Base-by-base conservation (phyloP, 2,113 vertebrate genomes). In the Dipodomys spectabilis region DNA sequence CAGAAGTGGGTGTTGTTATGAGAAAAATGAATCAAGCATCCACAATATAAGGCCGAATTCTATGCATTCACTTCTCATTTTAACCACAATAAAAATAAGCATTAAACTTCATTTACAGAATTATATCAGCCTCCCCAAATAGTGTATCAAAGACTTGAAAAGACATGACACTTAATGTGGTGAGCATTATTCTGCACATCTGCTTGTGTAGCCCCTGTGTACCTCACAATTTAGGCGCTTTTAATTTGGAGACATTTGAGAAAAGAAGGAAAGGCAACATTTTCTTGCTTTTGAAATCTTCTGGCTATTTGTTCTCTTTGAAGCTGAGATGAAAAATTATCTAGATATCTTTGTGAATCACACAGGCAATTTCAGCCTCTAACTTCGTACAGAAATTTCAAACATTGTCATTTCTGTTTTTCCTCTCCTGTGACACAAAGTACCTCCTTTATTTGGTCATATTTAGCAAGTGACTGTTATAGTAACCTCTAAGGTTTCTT, bases 281-380 rank as follows among this genome's bases (percentile, higher is more conserved):
- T 77, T 92, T 95, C n/a, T 88, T 93, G 35, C 35, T 73, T 93
- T 95, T 81, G 60, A 94, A 86, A 82, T 85, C 16, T 86, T 68
- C 13, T 2, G 5, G 3, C 73, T 88, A 49, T 80, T 90, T 86
- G 5, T 73, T 72, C 12, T 32, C 75, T 94, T 95, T 89, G 77
- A 95, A 91, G 44, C 25, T 62, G n/a, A 93, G 23, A 32, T 93
- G 45, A 68, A 82, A 81, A 74, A 77, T 71, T 73, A 93, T n/a
- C 35, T 82, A 35, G 67, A 8, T 72, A 80, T 10, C 23, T 90
- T 64, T 86, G 53, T 53, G 60, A 62, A 84, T 8, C 57, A 83
- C 69, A 82, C 2, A 88, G 74, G 20, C 12, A 82, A 73, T 94
- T 82, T 65, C 45, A 86, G 71, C 69, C 25, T 80, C 32, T 53